Evolutionary conservation across 2,113 vertebrate genomes (phyloP).

Genomic region (Oxyura jamaicensis): DNA sequence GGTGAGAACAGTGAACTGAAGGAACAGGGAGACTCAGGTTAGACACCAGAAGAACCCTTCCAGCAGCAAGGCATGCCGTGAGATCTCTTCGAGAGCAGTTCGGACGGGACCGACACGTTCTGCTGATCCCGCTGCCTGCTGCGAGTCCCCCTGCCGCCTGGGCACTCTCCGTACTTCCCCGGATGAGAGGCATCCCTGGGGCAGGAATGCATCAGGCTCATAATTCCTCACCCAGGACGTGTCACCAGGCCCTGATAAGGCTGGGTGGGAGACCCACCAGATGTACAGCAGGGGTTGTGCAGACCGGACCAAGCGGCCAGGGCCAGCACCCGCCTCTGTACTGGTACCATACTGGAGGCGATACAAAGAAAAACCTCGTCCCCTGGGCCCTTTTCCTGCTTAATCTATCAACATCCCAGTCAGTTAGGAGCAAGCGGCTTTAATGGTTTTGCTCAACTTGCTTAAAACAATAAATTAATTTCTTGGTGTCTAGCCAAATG

Average conservation of each 20-base stretch:
- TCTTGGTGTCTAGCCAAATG: neutral
- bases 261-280: neutral
- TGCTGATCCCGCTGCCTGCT: neutral
- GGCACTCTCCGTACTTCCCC: neutral
- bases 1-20: neutral
- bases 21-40: neutral
- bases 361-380: neutral
- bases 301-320: no score
- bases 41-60: neutral
- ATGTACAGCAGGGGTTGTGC: accelerated
- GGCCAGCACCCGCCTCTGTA: neutral
- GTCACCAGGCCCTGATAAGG: accelerated
- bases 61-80: accelerated
- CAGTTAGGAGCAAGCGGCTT: accelerated
- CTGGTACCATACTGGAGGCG: neutral
- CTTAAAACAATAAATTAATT: neutral
- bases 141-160: neutral
- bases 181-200: no score
- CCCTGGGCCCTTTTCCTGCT: neutral
- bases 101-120: neutral
- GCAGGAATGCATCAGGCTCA: neutral
- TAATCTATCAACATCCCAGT: accelerated
- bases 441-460: neutral
- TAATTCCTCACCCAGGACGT: accelerated
- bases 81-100: neutral